Percentiles rank a stretch among this genome's conserved stretches.
Conservation (phyloP, 2,888 invertebrate species). For the Drosophila paramelanica region DNA sequence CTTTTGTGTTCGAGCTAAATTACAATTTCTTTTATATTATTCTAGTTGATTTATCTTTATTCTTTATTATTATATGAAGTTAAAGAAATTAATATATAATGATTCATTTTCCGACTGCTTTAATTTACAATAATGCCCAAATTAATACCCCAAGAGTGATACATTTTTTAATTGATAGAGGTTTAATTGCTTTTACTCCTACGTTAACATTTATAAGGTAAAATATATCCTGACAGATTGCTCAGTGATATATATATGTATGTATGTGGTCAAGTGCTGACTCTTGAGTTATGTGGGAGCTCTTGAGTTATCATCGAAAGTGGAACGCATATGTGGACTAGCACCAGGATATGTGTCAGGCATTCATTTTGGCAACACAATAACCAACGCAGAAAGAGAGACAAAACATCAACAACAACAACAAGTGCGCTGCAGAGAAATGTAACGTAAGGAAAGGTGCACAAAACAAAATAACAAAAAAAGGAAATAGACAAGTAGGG, state of each 20-base stretch:
- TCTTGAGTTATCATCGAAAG: slow-evolving; percentile 36
- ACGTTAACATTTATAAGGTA: neutral
- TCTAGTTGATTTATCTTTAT: no score
- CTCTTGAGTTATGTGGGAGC: neutral
- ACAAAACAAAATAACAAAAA: slow-evolving; percentile 26
- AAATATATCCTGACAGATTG: slow-evolving; percentile 12
- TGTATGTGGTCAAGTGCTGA: slow-evolving; percentile 8
- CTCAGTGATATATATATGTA: slow-evolving; percentile 10
- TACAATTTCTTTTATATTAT: no score
- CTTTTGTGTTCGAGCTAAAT: no score
- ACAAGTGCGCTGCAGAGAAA: slow-evolving; percentile 43
- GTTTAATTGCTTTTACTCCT: neutral
- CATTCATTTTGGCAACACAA: slow-evolving; percentile 73
- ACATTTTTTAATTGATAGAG: neutral
- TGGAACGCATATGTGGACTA: slow-evolving; percentile 36
- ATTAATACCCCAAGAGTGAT: neutral
- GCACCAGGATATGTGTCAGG: slow-evolving; percentile 69
- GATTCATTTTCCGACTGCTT: neutral
- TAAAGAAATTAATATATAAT: no score
- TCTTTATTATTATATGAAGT: no score
- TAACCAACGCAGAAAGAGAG: slow-evolving; percentile 39
- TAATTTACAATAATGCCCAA: neutral
- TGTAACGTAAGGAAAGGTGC: slow-evolving; percentile 57
- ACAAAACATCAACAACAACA: slow-evolving; percentile 39
- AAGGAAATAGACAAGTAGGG: neutral